These are phyloP conservation scores for Drosophila barbarae DNA, from an alignment of 2,888 invertebrate species.

Conservation along the genomic window DNA sequence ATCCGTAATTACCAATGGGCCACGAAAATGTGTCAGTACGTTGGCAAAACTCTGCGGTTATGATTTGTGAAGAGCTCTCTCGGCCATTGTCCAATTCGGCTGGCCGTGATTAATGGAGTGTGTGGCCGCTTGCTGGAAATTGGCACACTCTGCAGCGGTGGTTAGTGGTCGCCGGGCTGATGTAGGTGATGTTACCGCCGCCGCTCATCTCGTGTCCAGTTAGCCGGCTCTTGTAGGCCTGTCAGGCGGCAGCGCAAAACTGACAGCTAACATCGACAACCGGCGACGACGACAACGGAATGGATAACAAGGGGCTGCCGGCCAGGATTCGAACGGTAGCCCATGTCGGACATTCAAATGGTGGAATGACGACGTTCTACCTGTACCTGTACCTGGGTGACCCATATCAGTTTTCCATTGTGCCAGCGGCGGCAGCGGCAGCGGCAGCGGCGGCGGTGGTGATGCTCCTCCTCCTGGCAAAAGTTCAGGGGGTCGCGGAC, in stretches of 20 bases:
- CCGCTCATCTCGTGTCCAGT: conserved; percentile 59
- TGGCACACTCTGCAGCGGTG: conserved; percentile 52
- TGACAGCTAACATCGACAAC: conserved; percentile 74
- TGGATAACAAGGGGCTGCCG: conserved; percentile 40
- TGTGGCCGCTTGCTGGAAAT: conserved; percentile 53
- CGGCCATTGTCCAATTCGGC: conserved; percentile 52
- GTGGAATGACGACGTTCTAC: conserved; percentile 55
- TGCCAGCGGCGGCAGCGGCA: neutral
- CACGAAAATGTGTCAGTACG: conserved; percentile 55
- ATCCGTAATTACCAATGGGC: conserved; percentile 54
- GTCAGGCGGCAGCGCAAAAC: conserved; percentile 69
- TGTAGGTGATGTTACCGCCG: conserved; percentile 26
- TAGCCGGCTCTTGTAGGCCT: conserved; percentile 68
- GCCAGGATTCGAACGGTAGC: conserved; percentile 57
- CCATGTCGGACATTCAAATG: conserved; percentile 70
- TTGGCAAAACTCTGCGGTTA: conserved; percentile 61
- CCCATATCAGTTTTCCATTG: conserved; percentile 55
- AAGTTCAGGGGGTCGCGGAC: conserved; percentile 62
- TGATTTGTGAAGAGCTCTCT: conserved; percentile 58
- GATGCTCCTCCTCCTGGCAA: conserved; percentile 13
- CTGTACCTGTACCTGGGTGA: conserved; percentile 41
- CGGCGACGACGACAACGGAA: conserved; percentile 36
- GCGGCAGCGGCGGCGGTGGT: neutral
- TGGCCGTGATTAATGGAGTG: conserved; percentile 63
- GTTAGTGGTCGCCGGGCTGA: conserved; percentile 2